A percentile compares a stretch with the other conserved stretches of the same genome.
Evolutionary conservation across 2,797 vertebrate genomes (phyloP).

Genomic region (Sebastes minor): DNA sequence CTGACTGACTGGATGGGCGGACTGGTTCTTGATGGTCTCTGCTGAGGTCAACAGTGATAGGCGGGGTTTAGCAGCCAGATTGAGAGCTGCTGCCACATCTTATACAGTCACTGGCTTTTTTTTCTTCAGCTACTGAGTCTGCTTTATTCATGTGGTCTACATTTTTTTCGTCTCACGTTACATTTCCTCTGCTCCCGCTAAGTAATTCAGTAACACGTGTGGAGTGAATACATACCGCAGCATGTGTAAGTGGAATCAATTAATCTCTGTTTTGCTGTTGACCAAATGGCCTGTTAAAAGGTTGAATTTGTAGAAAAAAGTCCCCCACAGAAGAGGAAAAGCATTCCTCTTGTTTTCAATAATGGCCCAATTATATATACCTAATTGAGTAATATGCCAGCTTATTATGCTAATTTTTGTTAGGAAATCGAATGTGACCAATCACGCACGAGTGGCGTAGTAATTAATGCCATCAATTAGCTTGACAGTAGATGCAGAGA

Average conservation of each 20-base stretch:
- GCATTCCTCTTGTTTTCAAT: conserved; percentile 41
- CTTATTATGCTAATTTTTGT: conserved; percentile 61
- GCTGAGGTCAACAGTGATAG: conserved; percentile 44
- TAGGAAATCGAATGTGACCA: conserved; percentile 61
- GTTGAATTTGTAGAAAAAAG: conserved; percentile 41
- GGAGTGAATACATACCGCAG: conserved; percentile 31
- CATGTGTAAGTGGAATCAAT: conserved; percentile 48
- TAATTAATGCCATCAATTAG: conserved; percentile 71
- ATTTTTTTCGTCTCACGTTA: conserved; percentile 15
- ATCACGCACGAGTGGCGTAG: conserved; percentile 54
- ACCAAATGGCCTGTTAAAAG: conserved; percentile 55
- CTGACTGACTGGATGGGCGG: not conserved
- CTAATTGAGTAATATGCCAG: conserved; percentile 61
- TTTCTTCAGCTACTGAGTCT: not conserved
- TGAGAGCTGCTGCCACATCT: conserved; percentile 48
- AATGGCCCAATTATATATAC: conserved; percentile 63
- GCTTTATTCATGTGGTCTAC: not conserved
- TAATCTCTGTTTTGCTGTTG: conserved; percentile 53
- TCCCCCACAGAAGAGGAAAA: conserved; percentile 44
- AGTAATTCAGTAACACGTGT: conserved; percentile 22
- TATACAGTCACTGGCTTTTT: conserved; percentile 6
- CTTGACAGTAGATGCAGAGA: conserved; percentile 42
- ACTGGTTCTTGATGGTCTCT: conserved; percentile 37
- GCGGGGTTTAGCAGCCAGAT: conserved; percentile 32
- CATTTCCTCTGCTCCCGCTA: conserved; percentile 6